Base-by-base conservation (phyloP, 2,888 invertebrate species). In the Clitarchus hookeri region DNA sequence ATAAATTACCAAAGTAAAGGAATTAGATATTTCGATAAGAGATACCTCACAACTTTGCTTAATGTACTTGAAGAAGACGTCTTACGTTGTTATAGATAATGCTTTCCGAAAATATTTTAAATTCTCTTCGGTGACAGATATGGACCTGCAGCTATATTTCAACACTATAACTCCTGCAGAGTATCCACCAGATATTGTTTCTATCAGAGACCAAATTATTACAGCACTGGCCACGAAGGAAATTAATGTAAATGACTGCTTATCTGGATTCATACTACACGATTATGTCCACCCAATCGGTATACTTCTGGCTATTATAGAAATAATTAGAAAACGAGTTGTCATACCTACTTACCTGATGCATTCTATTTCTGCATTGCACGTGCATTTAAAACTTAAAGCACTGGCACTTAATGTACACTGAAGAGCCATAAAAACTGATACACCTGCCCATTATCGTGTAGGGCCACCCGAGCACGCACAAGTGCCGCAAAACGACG, bases 331-430 rank as follows among this genome's bases (percentile, higher is more conserved):
- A 25, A 82, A 82, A 44, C 19, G 82, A 82, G 82, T 27, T 27
- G 82, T 82, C 19, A 12, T 82, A 27, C 82, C 82, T 44, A 44
- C 82, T 6, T 82, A 82, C 82, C 82, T 82, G 6, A 2, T 26
- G 82, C 19, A 82, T 44, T 25, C 82, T 13, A 9, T 82, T 25
- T 12, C 36, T 12, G 27, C 27, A n/a, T 23, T 82, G 27, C 8
- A 82, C 27, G 82, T 82, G 25, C 82, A 82, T 44, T 27, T 82
- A 16, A 82, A 82, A 27, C 26, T 82, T 8, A 82, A 82, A 82
- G 44, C n/a, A 9, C 27, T 82, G 44, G 19, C 82, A 26, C 9
- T 82, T 9, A 82, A 82, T n/a, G n/a, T n/a, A n/a, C n/a, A n/a
- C n/a, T n/a, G n/a, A n/a, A n/a, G n/a, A n/a, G n/a, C n/a, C n/a